Evolutionary conservation across 2,113 vertebrate species (phyloP), one percentile per base, ranked within the genome.

Genomic region (Kobus ellipsiprymnus): DNA sequence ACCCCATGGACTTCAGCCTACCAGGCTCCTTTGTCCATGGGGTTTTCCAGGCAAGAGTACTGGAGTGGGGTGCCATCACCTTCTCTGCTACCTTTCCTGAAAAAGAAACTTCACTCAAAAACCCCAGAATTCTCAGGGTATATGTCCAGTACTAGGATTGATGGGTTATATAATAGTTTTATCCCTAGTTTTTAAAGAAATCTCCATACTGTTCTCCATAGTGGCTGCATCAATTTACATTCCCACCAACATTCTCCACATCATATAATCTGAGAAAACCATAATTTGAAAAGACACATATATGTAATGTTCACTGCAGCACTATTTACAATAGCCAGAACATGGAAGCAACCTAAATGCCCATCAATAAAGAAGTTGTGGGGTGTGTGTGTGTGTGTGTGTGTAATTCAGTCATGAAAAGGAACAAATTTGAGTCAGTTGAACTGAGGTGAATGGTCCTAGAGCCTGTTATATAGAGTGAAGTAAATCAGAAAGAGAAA

Each of bases 251-350:
- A 25, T 74, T 25, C 36, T 74, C 36, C 67, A 74, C 11, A 40
- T 74, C 67, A 74, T 25, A 40, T 40, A 74, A 36, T 74, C 36
- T 40, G n/a, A 40, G 67, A 74, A 74, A 74, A 74, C 36, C 67
- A 40, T 74, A 74, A 40, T 40, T 74, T 23, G 27, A 74, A 74
- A 74, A 40, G 67, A 74, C 21, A 74, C 21, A 13, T 74, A 6
- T 40, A 25, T 0, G 0, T 40, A 25, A 74, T 74, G 21, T 74
- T 40, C 0, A 0, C 36, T 25, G 11, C 11, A 40, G 67, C 21
- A 40, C 67, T 74, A 25, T 40, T 25, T 74, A 25, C 36, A 74
- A 40, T 74, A 74, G 36, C 36, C 11, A 74, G 67, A 40, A 74
- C 36, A 25, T 25, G 36, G 67, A 71, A 74, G 19, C n/a, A 74